Evolutionary conservation across 37 sponge, comb jelly and placozoan genomes (phyloP).

Genomic region (Mnemiopsis leidyi): DNA sequence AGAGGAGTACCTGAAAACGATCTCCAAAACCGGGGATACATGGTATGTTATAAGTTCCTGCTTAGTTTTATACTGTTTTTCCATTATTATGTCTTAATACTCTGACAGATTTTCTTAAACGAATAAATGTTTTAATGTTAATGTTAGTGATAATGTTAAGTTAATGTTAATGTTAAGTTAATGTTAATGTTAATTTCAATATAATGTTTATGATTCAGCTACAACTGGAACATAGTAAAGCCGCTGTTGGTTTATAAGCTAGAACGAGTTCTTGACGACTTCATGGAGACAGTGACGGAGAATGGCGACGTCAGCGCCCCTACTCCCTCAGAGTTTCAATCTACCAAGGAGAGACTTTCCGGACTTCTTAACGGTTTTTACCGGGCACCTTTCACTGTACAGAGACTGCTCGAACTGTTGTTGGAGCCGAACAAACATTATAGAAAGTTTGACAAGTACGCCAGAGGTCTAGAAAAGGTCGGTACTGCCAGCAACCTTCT

Average conservation of each 20-base stretch:
- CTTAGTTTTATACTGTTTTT: no score
- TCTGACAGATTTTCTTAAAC: no score
- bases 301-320: slow-evolving; percentile 40
- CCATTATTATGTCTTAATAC: no score
- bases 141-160: no score
- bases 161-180: no score
- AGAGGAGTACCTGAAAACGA: slow-evolving; percentile 44
- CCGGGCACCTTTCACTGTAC: slow-evolving; percentile 96
- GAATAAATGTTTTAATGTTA: no score
- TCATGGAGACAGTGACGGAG: slow-evolving; percentile 60
- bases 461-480: slow-evolving; percentile 92
- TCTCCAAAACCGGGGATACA: slow-evolving; percentile 48
- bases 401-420: slow-evolving; percentile 90
- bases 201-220: no score
- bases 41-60: slow-evolving; percentile 36
- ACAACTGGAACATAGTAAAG: slow-evolving; percentile 57
- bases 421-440: slow-evolving; percentile 83
- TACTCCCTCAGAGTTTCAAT: not conserved
- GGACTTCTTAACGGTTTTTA: slow-evolving; percentile 40
- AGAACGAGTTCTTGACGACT: slow-evolving; percentile 60
- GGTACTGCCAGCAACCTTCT: no score
- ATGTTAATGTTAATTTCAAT: no score
- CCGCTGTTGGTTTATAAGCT: slow-evolving; percentile 46
- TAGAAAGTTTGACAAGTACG: slow-evolving; percentile 75
- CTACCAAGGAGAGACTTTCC: slow-evolving; percentile 15